phyloP scores from a whole-genome alignment of 35 echinoderm and acorn worm genomes.

The Ptychodera flava region DNA sequence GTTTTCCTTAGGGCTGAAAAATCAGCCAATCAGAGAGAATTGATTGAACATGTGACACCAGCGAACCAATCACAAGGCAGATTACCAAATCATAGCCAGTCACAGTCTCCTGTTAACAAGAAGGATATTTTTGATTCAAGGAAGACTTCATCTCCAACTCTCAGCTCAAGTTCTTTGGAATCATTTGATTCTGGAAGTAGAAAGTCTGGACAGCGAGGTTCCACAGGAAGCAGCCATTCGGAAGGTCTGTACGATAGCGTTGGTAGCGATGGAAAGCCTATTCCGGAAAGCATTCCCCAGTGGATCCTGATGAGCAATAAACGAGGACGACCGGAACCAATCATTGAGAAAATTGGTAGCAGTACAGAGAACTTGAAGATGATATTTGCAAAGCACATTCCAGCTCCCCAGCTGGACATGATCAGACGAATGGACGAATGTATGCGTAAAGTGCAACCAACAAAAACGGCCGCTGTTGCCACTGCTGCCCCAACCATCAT shows the following conservation, averaged over 20 bases:
- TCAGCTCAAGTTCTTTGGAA: background rate
- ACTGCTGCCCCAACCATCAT: too few species aligned
- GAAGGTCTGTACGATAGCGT: background rate
- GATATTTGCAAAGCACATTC: conserved; percentile 7
- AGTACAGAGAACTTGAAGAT: conserved; percentile 16
- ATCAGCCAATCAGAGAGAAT: background rate
- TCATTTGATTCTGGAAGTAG: background rate
- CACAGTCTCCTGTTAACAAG: too few species aligned
- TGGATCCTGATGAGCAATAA: background rate
- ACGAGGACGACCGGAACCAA: conserved; percentile 4
- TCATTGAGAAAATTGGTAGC: conserved; percentile 13
- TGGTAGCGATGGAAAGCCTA: background rate
- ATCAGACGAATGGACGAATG: conserved; percentile 9
- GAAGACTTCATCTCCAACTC: background rate
- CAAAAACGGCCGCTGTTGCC: background rate
- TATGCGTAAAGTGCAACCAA: conserved; percentile 1
- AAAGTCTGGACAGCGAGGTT: background rate
- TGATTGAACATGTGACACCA: background rate
- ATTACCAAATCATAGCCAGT: too few species aligned
- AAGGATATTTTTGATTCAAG: too few species aligned
- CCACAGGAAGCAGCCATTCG: background rate
- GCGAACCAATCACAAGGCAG: background rate
- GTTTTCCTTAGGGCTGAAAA: background rate
- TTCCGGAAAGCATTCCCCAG: background rate
- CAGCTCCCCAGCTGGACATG: background rate